These are phyloP conservation scores for Ataeniobius toweri DNA, from an alignment of 2,797 vertebrate genomes.

Conservation along the genomic window DNA sequence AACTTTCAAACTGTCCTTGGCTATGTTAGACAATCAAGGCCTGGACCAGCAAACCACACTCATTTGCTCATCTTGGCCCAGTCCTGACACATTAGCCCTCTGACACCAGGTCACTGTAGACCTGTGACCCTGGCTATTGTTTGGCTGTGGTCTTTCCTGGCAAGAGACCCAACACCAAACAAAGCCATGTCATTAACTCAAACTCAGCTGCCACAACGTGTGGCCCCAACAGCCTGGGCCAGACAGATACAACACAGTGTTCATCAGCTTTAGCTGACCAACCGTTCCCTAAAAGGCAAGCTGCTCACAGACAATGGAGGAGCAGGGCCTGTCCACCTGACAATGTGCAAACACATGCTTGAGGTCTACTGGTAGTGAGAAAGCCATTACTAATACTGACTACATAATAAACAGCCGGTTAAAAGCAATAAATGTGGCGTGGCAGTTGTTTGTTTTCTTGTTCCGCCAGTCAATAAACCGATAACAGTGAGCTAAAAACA, in stretches of 20 bases:
- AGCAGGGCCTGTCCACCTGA: conserved; percentile 48
- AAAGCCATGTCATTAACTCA: conserved; percentile 69
- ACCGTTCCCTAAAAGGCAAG: conserved; percentile 19
- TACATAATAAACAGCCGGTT: background rate
- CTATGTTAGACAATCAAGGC: conserved; percentile 34
- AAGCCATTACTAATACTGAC: conserved; percentile 11
- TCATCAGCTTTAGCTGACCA: conserved; percentile 50
- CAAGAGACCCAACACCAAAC: conserved; percentile 40
- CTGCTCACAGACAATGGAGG: conserved; percentile 27
- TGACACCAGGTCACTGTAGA: conserved; percentile 57
- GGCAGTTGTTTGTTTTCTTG: conserved; percentile 52
- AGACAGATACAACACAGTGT: conserved; percentile 43
- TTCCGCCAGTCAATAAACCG: conserved; percentile 61
- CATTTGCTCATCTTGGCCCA: conserved; percentile 43
- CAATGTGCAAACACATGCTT: conserved; percentile 55
- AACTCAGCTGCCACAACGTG: conserved; percentile 42
- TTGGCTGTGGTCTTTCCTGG: conserved; percentile 40
- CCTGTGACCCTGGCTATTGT: conserved; percentile 66
- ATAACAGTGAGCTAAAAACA: conserved; percentile 44
- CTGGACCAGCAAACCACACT: conserved; percentile 32
- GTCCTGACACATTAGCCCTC: conserved; percentile 59
- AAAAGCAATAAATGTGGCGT: conserved; percentile 35
- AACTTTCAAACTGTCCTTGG: conserved; percentile 30
- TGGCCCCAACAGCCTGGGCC: conserved; percentile 45
- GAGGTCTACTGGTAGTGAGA: conserved; percentile 19